phyloP scores from a whole-genome alignment of 2,113 vertebrate genomes.

The Crocuta crocuta region DNA sequence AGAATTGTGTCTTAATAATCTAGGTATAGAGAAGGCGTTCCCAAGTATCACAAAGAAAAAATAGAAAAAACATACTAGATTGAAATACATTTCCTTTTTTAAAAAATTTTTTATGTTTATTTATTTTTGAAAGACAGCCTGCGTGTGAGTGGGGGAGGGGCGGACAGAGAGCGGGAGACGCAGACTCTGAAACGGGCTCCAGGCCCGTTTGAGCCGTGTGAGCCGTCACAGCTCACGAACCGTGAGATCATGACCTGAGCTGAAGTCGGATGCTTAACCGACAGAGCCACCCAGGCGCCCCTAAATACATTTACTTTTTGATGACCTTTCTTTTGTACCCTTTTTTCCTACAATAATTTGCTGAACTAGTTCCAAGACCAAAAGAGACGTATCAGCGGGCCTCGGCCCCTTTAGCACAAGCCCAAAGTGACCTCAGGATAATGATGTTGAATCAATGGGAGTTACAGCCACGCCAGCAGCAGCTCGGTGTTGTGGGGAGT shows the following conservation, averaged over 20 bases:
- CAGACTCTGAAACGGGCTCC: too few relatives aligned
- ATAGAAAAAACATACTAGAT: not conserved
- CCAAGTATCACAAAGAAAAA: not conserved
- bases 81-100: not conserved
- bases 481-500: not conserved
- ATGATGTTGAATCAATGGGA: not conserved
- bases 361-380: conserved; percentile 40
- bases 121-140: too few relatives aligned
- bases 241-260: too few relatives aligned
- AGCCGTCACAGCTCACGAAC: too few relatives aligned
- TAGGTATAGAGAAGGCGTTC: not conserved
- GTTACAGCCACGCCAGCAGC: not conserved
- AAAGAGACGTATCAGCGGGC: not conserved
- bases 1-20: not conserved
- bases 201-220: too few relatives aligned
- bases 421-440: not conserved
- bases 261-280: too few relatives aligned
- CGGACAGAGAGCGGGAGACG: too few relatives aligned
- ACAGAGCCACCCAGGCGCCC: too few relatives aligned
- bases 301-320: not conserved
- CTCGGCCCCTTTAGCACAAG: not conserved
- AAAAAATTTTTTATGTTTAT: too few relatives aligned
- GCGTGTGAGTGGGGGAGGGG: too few relatives aligned
- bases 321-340: not conserved
- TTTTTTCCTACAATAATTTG: not conserved